Conservation (phyloP, 2,888 invertebrate genomes). For the Abscondita cerata region DNA sequence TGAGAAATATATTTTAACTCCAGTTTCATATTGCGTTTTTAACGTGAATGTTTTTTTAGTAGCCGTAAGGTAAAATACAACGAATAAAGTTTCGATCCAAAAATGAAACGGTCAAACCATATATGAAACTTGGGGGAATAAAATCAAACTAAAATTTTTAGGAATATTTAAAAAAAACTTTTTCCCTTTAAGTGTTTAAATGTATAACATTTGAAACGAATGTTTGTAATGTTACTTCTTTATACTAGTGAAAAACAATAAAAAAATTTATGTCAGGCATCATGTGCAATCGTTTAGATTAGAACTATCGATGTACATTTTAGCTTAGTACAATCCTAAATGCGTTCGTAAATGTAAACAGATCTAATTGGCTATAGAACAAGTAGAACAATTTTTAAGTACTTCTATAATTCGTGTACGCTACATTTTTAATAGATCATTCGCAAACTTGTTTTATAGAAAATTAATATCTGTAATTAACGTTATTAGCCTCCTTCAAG, state of each 20-base stretch:
- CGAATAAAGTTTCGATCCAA: constrained; percentile 12
- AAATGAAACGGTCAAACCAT: background rate
- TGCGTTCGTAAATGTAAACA: constrained; percentile 30
- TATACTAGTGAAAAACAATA: constrained; percentile 27
- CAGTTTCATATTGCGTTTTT: constrained; percentile 15
- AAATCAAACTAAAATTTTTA: constrained; percentile 25
- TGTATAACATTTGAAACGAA: constrained; percentile 27
- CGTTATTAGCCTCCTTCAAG: constrained; percentile 32
- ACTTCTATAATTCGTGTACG: background rate
- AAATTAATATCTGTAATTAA: constrained; percentile 21
- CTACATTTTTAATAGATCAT: background rate
- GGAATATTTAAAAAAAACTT: constrained; percentile 16
- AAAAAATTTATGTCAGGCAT: constrained; percentile 31
- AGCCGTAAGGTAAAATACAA: constrained; percentile 17
- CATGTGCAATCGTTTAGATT: constrained; percentile 36
- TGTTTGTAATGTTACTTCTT: constrained; percentile 30
- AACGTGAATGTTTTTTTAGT: constrained; percentile 8
- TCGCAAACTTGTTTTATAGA: constrained; percentile 15
- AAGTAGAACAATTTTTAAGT: background rate
- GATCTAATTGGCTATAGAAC: constrained; percentile 14
- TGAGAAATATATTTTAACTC: constrained; percentile 20
- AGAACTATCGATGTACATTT: constrained; percentile 37
- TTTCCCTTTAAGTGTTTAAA: constrained; percentile 32
- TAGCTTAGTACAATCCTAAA: constrained; percentile 34
- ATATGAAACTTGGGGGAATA: constrained; percentile 10